These are phyloP conservation scores for Amazonetta brasiliensis DNA, from an alignment of 2,797 vertebrate genomes.

Conservation along the genomic window DNA sequence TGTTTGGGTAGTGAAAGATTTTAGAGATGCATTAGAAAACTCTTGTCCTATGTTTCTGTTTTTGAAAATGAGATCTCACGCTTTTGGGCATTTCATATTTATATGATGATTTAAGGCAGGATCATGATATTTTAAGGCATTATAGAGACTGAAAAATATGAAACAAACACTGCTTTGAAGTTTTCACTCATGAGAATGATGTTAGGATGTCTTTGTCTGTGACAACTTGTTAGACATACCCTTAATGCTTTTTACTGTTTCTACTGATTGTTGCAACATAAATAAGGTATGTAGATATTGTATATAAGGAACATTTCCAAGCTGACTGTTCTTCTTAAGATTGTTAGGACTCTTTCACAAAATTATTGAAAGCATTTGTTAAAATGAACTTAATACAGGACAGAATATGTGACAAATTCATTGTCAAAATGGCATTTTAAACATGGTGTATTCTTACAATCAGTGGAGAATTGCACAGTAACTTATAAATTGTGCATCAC, in stretches of 20 bases:
- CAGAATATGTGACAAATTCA: neutral
- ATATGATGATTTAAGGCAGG: rapidly evolving
- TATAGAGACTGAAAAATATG: neutral
- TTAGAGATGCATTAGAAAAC: neutral
- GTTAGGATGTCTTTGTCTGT: neutral
- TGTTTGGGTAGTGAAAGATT: neutral
- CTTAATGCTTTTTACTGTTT: neutral
- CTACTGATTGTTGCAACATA: neutral
- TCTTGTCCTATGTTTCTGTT: neutral
- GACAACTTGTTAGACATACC: neutral
- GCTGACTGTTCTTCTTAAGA: neutral
- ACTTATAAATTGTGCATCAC: neutral
- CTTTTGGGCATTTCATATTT: neutral
- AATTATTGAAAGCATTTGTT: neutral
- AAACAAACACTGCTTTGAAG: neutral
- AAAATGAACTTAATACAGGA: neutral
- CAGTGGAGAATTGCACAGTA: neutral
- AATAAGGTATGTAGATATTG: neutral
- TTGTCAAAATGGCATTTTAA: neutral
- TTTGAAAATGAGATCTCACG: neutral
- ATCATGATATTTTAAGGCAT: neutral
- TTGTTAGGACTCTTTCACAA: neutral
- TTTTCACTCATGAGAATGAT: neutral
- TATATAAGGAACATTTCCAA: neutral
- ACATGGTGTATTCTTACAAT: neutral